Base-by-base conservation (phyloP, 2,113 vertebrate species). In the Maccullochella peelii region DNA sequence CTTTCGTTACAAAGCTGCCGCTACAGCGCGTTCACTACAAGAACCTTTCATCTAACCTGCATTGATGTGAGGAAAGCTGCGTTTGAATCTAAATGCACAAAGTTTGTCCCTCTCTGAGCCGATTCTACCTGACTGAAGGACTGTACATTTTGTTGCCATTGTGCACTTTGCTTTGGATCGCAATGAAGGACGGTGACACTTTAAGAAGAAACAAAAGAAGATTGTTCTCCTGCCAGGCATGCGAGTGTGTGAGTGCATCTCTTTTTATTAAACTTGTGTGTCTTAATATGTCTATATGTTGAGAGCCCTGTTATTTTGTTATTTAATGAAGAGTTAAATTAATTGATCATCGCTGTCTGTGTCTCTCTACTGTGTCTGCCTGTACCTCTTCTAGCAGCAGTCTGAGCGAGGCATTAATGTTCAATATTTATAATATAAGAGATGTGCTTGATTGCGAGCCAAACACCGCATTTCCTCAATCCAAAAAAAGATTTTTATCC, bases 151-250 rank as follows among this genome's bases (percentile, higher is more conserved):
- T n/a, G 73, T 85, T 81, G 80, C 88, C 82, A 14, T 79, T 5
- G 62, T 89, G 86, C 88, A 91, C 82, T 86, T 85, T 47, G 86
- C 62, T 87, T 90, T 75, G 65, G 54, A 33, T 82, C 47, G 1
- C 63, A 14, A 33, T 50, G 83, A 92, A 77, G 85, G 82, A 90
- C 70, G 1, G 55, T 38, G 59, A 80, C 25, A 9, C 54, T 65
- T 59, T 40, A 77, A 65, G 87, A 82, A 72, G 67, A 73, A 72
- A 25, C 25, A 72, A 10, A 57, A 76, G 21, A 74, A 50, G 59
- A 67, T 23, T 11, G 69, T 81, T 54, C 23, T 89, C 70, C 80
- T 74, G 66, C 79, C 76, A 82, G 87, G 79, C 85, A 86, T 84
- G 89, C 38, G 20, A 73, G 76, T 49, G 85, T 85, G 82, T 84